Conservation (phyloP, 2,888 invertebrate species). For the Margaritifera margaritifera region DNA sequence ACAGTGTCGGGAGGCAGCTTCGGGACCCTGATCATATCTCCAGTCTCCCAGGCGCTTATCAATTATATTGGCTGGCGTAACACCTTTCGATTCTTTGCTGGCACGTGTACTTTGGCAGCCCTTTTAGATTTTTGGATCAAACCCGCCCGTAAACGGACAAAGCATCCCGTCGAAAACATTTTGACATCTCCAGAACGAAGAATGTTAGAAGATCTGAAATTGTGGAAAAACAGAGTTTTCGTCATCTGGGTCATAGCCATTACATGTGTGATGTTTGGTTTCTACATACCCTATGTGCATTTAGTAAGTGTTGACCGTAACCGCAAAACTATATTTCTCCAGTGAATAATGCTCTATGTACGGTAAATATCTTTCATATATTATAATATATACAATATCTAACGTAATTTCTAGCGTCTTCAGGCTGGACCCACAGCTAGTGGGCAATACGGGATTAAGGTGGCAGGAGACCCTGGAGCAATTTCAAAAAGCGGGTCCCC, state of each 20-base stretch:
- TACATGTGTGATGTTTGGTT: conserved; percentile 63
- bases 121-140: conserved; percentile 38
- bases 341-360: background rate
- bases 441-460: too few relatives aligned
- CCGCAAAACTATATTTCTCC: background rate
- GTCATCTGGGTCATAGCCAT: conserved; percentile 56
- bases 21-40: conserved; percentile 58
- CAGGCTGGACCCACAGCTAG: too few relatives aligned
- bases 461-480: too few relatives aligned
- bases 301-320: conserved; percentile 48
- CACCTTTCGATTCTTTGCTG: conserved; percentile 49
- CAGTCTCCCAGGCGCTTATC: conserved; percentile 52
- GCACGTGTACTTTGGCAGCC: conserved; percentile 35
- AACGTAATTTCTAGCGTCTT: too few relatives aligned
- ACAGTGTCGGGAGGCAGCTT: conserved; percentile 60
- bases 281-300: conserved; percentile 63
- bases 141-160: conserved; percentile 18
- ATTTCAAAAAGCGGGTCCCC: too few relatives aligned
- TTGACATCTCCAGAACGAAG: conserved; percentile 30
- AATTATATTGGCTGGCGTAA: conserved; percentile 53
- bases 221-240: conserved; percentile 63
- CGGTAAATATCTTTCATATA: too few relatives aligned
- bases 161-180: conserved; percentile 20
- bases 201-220: conserved; percentile 47
- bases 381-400: too few relatives aligned